These are phyloP conservation scores for Holcopasites calliopsidis DNA, from an alignment of 1,140 invertebrate species.

Conservation along the genomic window DNA sequence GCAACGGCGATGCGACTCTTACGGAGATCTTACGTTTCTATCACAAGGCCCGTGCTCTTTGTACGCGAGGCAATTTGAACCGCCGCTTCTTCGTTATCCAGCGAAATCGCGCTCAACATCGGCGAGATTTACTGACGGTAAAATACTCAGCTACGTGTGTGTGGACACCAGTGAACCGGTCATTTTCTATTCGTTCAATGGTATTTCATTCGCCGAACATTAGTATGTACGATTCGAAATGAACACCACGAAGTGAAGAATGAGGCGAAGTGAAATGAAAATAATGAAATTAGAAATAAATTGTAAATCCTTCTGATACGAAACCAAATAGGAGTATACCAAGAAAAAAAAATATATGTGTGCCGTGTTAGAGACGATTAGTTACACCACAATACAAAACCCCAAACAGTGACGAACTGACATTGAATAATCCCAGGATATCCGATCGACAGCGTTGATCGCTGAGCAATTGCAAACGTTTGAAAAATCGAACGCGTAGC, in stretches of 20 bases:
- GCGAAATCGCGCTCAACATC: constrained; percentile 3
- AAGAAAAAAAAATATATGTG: constrained; percentile 37
- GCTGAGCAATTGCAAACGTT: constrained; percentile 51
- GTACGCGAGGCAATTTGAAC: neutral
- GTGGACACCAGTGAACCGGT: constrained; percentile 73
- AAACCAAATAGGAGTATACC: neutral
- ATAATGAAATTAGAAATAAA: neutral
- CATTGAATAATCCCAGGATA: constrained; percentile 47
- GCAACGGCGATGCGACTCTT: constrained; percentile 1
- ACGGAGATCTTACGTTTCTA: neutral
- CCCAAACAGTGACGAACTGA: constrained; percentile 56
- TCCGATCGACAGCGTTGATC: constrained; percentile 50
- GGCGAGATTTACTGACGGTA: constrained; percentile 19
- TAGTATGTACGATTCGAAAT: too few species aligned
- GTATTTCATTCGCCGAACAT: neutral
- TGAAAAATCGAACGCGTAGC: constrained; percentile 59
- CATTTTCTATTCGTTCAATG: constrained; percentile 43
- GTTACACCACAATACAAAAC: constrained; percentile 60
- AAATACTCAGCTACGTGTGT: constrained; percentile 73
- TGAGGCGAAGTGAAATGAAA: constrained; percentile 14
- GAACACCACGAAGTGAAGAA: constrained; percentile 38
- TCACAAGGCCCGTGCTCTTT: neutral
- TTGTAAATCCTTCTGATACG: neutral
- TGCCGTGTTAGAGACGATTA: constrained; percentile 65
- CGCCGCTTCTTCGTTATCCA: neutral